Percentiles rank a stretch among this genome's conserved stretches.
Evolutionary conservation across 2,888 invertebrate species (phyloP).

Genomic region (Drosophila subquinaria): DNA sequence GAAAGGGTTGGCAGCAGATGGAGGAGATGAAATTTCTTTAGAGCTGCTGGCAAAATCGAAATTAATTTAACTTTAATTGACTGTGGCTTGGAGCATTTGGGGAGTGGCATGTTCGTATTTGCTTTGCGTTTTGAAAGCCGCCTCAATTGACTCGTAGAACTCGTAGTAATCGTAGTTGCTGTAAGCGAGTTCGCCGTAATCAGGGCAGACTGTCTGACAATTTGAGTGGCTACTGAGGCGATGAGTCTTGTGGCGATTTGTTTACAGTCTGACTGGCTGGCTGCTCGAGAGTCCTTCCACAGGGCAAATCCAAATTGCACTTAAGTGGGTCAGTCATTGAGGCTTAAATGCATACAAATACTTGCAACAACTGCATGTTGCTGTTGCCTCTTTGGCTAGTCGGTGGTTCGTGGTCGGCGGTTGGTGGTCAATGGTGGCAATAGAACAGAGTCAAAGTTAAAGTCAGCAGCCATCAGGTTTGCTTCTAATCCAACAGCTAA

Average conservation of each 20-base stretch:
- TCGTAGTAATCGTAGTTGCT: background rate
- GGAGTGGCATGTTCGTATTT: constrained; percentile 34
- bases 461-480: background rate
- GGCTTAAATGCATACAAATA: constrained; percentile 62
- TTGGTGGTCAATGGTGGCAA: background rate
- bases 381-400: constrained; percentile 15
- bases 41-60: constrained; percentile 54
- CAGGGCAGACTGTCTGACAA: constrained; percentile 43
- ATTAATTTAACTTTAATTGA: constrained; percentile 74
- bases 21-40: constrained; percentile 27
- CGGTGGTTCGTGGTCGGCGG: constrained; percentile 10
- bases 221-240: constrained; percentile 28
- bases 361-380: constrained; percentile 30
- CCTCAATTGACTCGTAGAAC: constrained; percentile 34
- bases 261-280: constrained; percentile 39
- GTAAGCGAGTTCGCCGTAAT: constrained; percentile 30
- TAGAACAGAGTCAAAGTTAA: constrained; percentile 4
- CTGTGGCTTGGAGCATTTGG: constrained; percentile 23
- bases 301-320: constrained; percentile 40
- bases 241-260: constrained; percentile 35
- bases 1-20: constrained; percentile 16
- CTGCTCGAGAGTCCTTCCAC: constrained; percentile 20
- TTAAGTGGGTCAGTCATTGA: constrained; percentile 66
- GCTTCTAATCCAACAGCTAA: constrained; percentile 39
- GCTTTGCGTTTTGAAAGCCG: constrained; percentile 38